These are phyloP conservation scores for Crotalus adamanteus DNA, from an alignment of 2,797 vertebrate genomes.

Conservation along the genomic window DNA sequence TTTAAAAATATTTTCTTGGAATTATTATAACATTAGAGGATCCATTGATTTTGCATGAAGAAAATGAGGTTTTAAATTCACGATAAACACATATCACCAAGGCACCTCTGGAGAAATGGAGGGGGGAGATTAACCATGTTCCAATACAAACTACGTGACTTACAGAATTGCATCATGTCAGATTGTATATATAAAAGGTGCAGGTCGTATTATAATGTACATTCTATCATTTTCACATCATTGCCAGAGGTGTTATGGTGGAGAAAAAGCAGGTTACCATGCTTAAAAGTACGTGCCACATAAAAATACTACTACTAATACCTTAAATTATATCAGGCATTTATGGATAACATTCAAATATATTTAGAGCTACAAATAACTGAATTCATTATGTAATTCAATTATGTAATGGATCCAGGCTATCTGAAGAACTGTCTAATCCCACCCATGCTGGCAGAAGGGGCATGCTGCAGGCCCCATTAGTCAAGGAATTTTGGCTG, in stretches of 20 bases:
- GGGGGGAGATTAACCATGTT: neutral
- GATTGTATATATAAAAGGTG: neutral
- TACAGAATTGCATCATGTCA: neutral
- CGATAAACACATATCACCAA: too few relatives aligned
- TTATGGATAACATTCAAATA: neutral
- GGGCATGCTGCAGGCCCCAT: neutral
- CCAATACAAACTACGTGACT: neutral
- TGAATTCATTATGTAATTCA: neutral
- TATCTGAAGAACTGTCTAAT: neutral
- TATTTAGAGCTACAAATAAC: neutral
- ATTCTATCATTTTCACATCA: neutral
- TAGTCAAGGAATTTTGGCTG: neutral
- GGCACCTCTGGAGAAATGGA: neutral
- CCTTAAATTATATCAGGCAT: neutral
- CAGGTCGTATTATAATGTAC: neutral
- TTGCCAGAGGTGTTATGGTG: neutral
- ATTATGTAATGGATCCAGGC: neutral
- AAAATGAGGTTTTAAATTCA: neutral
- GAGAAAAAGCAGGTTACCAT: neutral
- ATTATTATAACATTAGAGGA: neutral
- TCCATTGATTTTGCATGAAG: neutral
- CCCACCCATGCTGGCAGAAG: neutral
- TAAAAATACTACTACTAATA: neutral
- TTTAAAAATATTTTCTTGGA: neutral
- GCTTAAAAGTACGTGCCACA: neutral